These are phyloP conservation scores for Lepisosteus oculatus DNA, from an alignment of 2,113 vertebrate genomes.

Conservation along the genomic window DNA sequence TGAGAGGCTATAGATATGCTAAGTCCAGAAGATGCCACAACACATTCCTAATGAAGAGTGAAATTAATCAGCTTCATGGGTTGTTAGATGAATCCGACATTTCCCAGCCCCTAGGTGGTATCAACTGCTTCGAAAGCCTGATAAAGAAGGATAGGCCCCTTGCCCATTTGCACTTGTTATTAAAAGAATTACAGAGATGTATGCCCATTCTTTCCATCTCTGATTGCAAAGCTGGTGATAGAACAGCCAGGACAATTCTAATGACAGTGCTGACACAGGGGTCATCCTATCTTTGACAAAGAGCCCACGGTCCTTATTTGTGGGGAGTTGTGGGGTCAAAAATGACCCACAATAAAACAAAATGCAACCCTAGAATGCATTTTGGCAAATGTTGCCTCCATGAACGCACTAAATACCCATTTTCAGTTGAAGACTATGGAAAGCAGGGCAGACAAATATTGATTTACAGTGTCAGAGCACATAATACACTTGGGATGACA, in stretches of 20 bases:
- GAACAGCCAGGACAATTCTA: conserved; percentile 39
- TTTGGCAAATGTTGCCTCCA: too few species aligned
- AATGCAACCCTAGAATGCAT: background rate
- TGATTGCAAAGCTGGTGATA: conserved; percentile 48
- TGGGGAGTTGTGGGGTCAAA: too few species aligned
- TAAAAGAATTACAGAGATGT: conserved; percentile 67
- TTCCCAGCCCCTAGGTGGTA: conserved; percentile 63
- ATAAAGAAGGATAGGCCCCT: conserved; percentile 63
- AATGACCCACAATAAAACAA: background rate
- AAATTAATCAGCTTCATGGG: conserved; percentile 73
- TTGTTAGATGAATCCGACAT: conserved; percentile 65
- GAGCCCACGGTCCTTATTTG: background rate
- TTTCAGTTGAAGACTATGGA: too few species aligned
- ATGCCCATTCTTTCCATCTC: conserved; percentile 44
- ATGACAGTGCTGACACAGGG: conserved; percentile 5
- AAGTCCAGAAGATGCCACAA: conserved; percentile 60
- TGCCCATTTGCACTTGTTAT: conserved; percentile 64
- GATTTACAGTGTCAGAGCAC: too few species aligned
- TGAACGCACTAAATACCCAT: too few species aligned
- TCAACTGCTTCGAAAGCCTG: conserved; percentile 54
- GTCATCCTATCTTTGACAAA: background rate
- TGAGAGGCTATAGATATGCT: conserved; percentile 35
- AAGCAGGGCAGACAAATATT: too few species aligned
- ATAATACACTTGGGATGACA: too few species aligned
- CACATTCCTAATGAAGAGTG: conserved; percentile 69